phyloP scores from a whole-genome alignment of 1,140 invertebrate species.

The Psix sp. region DNA sequence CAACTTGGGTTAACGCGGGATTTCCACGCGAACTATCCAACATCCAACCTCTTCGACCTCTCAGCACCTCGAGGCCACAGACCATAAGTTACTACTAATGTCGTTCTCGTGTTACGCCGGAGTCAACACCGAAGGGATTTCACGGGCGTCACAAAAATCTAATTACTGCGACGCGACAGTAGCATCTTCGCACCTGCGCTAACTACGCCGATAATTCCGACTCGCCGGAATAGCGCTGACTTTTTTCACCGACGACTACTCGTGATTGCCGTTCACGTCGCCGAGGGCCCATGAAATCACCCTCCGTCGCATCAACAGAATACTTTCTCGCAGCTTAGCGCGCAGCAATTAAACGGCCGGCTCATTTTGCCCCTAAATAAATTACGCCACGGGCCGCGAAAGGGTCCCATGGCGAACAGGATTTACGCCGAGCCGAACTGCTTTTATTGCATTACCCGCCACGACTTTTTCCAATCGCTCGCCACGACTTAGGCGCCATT shows the following conservation, averaged over 20 bases:
- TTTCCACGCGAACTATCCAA: slow-evolving; percentile 56
- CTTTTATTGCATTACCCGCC: slow-evolving; percentile 73
- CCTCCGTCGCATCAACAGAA: slow-evolving; percentile 62
- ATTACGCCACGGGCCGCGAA: slow-evolving; percentile 67
- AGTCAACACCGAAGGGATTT: slow-evolving; percentile 57
- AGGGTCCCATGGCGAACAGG: slow-evolving; percentile 64
- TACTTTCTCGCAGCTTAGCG: slow-evolving; percentile 70
- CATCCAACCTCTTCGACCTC: slow-evolving; percentile 54
- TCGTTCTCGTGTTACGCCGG: slow-evolving; percentile 71
- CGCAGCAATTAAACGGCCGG: slow-evolving; percentile 70
- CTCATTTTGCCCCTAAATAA: slow-evolving; percentile 73
- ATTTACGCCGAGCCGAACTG: slow-evolving; percentile 67
- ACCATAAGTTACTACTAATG: slow-evolving; percentile 76
- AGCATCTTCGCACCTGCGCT: slow-evolving; percentile 2
- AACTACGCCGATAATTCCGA: slow-evolving; percentile 36
- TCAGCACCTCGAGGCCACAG: slow-evolving; percentile 60
- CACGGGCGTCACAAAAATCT: slow-evolving; percentile 59
- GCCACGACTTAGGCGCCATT: slow-evolving; percentile 45
- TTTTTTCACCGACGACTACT: no score
- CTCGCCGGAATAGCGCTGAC: background rate
- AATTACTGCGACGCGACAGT: no score
- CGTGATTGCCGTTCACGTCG: slow-evolving; percentile 48
- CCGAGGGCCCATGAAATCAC: slow-evolving; percentile 54
- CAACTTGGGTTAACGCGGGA: slow-evolving; percentile 65
- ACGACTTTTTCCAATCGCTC: slow-evolving; percentile 66